Evolutionary conservation across 2,797 vertebrate species (phyloP).

Genomic region (Syngnathus rostellatus): DNA sequence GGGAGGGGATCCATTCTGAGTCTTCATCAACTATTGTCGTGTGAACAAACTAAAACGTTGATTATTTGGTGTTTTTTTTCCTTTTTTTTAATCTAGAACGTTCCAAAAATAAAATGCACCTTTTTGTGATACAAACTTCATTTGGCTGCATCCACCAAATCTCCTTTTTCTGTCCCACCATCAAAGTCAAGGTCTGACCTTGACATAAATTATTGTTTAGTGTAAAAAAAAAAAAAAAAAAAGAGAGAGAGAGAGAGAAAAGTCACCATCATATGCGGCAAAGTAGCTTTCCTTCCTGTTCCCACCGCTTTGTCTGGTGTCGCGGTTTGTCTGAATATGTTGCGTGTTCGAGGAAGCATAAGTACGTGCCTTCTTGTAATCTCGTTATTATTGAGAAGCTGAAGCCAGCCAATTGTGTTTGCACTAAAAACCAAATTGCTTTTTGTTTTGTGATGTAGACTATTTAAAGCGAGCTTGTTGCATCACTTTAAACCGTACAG

Average conservation of each 20-base stretch:
- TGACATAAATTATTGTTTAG: constrained; percentile 31
- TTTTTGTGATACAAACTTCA: constrained; percentile 34
- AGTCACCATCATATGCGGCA: constrained; percentile 62
- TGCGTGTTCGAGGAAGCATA: constrained; percentile 80
- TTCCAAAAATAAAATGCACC: constrained; percentile 49
- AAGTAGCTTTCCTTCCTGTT: constrained; percentile 74
- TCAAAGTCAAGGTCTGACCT: constrained; percentile 36
- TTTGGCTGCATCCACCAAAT: constrained; percentile 19
- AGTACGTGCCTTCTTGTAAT: constrained; percentile 82
- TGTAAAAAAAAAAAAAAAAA: constrained; percentile 47
- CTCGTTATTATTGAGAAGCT: constrained; percentile 79
- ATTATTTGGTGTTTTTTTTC: constrained; percentile 25
- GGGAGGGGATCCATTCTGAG: constrained; percentile 44
- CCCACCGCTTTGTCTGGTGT: constrained; percentile 74
- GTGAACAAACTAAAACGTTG: constrained; percentile 5
- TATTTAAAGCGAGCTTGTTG: constrained; percentile 77
- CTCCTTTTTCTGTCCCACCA: constrained; percentile 3
- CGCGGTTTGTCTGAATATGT: constrained; percentile 75
- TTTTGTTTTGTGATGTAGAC: constrained; percentile 72
- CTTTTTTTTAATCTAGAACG: constrained; percentile 4
- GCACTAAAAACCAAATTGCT: constrained; percentile 81
- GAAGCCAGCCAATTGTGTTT: constrained; percentile 83
- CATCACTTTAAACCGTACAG: constrained; percentile 79
- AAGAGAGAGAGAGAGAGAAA: constrained; percentile 46
- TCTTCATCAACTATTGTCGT: constrained; percentile 28